Percentiles rank a stretch among this genome's conserved stretches.
These are phyloP conservation scores for Entelurus aequoreus DNA, from an alignment of 2,113 vertebrate genomes.

Conservation along the genomic window DNA sequence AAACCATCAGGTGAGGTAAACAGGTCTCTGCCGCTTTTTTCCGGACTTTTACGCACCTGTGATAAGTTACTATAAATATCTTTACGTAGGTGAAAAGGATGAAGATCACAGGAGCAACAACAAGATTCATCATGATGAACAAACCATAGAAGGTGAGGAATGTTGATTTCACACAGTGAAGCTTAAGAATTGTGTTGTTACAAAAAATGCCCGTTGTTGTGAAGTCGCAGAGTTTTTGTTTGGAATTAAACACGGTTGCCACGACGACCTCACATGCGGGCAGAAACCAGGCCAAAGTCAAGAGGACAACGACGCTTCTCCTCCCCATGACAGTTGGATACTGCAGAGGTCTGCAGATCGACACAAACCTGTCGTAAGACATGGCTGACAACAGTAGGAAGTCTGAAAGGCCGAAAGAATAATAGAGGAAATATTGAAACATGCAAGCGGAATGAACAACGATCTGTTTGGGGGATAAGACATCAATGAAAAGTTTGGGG, in stretches of 20 bases:
- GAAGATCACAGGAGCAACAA: neutral
- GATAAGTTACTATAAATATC: no score
- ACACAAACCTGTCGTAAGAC: slow-evolving; percentile 2
- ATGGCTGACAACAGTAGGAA: slow-evolving; percentile 1
- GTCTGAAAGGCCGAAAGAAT: neutral
- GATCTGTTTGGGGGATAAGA: no score
- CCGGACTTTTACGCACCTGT: neutral
- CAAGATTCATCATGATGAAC: neutral
- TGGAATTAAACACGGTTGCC: neutral
- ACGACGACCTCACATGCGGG: neutral
- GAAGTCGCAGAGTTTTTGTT: neutral
- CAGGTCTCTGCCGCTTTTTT: neutral
- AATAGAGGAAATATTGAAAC: no score
- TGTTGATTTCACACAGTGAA: neutral
- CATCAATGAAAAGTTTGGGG: neutral
- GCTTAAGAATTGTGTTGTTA: neutral
- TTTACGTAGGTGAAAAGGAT: no score
- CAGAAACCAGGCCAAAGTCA: neutral
- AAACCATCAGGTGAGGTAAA: slow-evolving; percentile 1
- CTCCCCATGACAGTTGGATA: no score
- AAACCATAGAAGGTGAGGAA: neutral
- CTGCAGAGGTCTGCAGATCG: neutral
- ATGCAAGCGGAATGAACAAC: no score
- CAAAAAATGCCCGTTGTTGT: neutral
- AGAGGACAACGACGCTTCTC: neutral